Conservation (phyloP, 2,888 invertebrate species). For the Netelia virgata region DNA sequence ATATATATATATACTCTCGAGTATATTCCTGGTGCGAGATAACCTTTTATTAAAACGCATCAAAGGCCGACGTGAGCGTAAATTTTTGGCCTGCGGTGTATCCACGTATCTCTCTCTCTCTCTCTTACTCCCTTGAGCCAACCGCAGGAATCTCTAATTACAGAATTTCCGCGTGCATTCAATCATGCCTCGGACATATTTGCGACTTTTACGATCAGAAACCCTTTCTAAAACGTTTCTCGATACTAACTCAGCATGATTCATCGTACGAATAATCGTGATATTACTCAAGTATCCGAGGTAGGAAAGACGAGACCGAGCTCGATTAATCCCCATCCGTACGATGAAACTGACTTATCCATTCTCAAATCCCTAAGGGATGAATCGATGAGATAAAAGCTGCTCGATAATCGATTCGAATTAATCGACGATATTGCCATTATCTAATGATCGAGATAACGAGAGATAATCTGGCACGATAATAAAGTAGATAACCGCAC, state of each 20-base stretch:
- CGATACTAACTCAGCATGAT: slow-evolving; percentile 4
- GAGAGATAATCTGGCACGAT: too few species aligned
- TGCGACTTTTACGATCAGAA: slow-evolving; percentile 37
- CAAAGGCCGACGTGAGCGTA: slow-evolving; percentile 57
- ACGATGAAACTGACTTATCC: neutral
- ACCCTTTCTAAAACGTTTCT: slow-evolving; percentile 1
- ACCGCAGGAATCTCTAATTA: slow-evolving; percentile 50
- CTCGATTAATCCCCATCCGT: slow-evolving; percentile 5
- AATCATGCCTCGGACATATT: slow-evolving; percentile 30
- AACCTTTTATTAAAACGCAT: slow-evolving; percentile 67
- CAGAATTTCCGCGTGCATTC: slow-evolving; percentile 47
- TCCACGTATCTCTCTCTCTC: slow-evolving; percentile 22
- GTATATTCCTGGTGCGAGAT: slow-evolving; percentile 27
- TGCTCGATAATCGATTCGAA: too few species aligned
- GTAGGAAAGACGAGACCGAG: slow-evolving; percentile 9
- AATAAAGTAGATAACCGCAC: neutral
- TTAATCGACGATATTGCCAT: too few species aligned
- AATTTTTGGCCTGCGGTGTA: slow-evolving; percentile 39
- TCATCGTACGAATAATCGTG: slow-evolving; percentile 24
- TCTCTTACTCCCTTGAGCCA: neutral
- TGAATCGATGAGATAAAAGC: too few species aligned
- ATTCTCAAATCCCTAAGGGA: neutral
- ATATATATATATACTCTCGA: slow-evolving; percentile 37
- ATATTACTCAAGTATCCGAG: slow-evolving; percentile 20
- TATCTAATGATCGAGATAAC: too few species aligned